Evolutionary conservation across 2,797 vertebrate genomes (phyloP), one percentile per base, ranked within the genome.

Genomic region (Myotis findleyi): DNA sequence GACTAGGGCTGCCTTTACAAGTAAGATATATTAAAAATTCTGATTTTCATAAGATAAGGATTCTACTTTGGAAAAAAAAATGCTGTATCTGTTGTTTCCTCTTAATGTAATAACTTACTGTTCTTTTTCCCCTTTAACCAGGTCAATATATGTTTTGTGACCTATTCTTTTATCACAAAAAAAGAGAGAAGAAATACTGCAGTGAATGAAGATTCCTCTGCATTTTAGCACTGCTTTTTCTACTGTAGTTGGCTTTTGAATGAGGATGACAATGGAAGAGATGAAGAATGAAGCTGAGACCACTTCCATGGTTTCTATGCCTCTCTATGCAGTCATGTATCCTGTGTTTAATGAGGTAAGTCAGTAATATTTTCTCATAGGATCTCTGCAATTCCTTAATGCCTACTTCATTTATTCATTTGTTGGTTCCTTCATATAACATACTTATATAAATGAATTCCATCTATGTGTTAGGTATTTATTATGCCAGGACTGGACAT

Each of bases 181-280:
- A 55, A 53, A 96, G 94, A 97, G 51, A 84, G 96, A 98, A 94
- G 96, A 98, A 95, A 97, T 91, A 68, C 92, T 96, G 95, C 93
- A 95, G 99, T 99, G 99, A 98, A 99, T 99, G 99, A 99, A 97
- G 98, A 98, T 97, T 96, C 95, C 49, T 98, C 96, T 98, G 98
- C 98, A 98, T 98, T 98, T 98, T 98, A 98, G 98, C 98, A 97
- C 94, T 94, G 79, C 98, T 91, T 98, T 99, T 98, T 98, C 98
- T 98, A 93, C 97, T 98, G 97, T 98, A 97, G 98, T 98, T 98
- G 98, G 93, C 97, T 98, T 99, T 99, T 99, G 99, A 99, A 99
- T 99, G 98, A 99, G 99, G 99, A 99, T 99, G 99, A 99, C 99
- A 99, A 99, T 99, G 99, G 99, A 99, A 99, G 99, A 99, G 99